A percentile compares a stretch with the other conserved stretches of the same genome.
phyloP scores from a whole-genome alignment of 2,888 invertebrate genomes.

The Agonopterix arenella region DNA sequence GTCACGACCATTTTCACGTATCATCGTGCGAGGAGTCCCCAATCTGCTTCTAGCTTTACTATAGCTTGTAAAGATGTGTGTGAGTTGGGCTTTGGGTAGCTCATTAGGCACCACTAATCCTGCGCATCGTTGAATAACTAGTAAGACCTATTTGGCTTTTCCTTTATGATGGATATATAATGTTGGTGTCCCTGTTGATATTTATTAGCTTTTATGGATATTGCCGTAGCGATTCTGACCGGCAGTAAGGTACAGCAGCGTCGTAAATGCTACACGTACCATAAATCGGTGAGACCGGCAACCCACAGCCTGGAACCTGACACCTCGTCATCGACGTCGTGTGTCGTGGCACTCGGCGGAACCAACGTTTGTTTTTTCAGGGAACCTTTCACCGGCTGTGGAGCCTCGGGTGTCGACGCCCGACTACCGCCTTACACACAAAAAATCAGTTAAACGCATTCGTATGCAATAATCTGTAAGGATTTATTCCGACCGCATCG shows the following conservation, averaged over 20 bases:
- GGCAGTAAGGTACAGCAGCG: slow-evolving; percentile 9
- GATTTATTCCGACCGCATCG: slow-evolving; percentile 58
- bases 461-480: slow-evolving; percentile 65
- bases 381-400: slow-evolving; percentile 52
- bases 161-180: too few relatives aligned
- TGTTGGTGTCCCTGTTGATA: neutral
- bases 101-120: too few relatives aligned
- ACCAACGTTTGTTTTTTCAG: slow-evolving; percentile 63
- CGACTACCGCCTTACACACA: slow-evolving; percentile 50
- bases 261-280: slow-evolving; percentile 13
- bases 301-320: slow-evolving; percentile 15
- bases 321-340: slow-evolving; percentile 25
- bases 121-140: neutral
- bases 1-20: slow-evolving; percentile 36
- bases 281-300: slow-evolving; percentile 21
- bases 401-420: slow-evolving; percentile 46
- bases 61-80: too few relatives aligned
- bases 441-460: slow-evolving; percentile 61
- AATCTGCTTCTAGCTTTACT: slow-evolving; percentile 3
- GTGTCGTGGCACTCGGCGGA: slow-evolving; percentile 11
- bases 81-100: too few relatives aligned
- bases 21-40: slow-evolving; percentile 10
- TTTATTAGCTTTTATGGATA: slow-evolving; percentile 7
- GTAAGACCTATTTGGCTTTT: neutral
- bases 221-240: slow-evolving; percentile 13